Percentiles rank a stretch among this genome's conserved stretches.
Conservation (phyloP, 35 echinoderm and acorn worm species). For the Heliocidaris tuberculata region DNA sequence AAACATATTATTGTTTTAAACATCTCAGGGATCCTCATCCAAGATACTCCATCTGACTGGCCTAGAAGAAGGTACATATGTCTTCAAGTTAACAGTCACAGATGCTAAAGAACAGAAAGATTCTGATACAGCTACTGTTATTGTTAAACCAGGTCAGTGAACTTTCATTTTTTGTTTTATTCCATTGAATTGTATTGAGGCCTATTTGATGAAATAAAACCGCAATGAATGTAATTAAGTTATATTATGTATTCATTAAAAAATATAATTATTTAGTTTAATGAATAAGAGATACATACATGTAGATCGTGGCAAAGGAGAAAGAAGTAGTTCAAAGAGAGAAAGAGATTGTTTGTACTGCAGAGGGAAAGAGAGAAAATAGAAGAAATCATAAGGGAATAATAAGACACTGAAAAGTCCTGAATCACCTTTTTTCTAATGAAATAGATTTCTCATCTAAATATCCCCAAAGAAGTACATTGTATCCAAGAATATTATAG, state of each 20-base stretch:
- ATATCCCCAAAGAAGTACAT: no score
- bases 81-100: conserved; percentile 76
- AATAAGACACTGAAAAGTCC: no score
- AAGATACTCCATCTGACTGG: conserved; percentile 60
- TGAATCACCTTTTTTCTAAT: no score
- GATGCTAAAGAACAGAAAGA: conserved; percentile 60
- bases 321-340: no score
- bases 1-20: background rate
- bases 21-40: conserved; percentile 63
- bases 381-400: no score
- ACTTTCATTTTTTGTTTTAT: background rate
- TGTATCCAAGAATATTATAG: no score
- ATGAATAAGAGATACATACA: background rate
- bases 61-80: conserved; percentile 84
- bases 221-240: no score
- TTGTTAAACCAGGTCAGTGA: conserved; percentile 81
- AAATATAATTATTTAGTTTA: background rate
- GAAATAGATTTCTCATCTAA: no score
- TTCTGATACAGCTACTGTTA: conserved; percentile 68
- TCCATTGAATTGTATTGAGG: background rate
- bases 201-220: background rate
- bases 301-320: no score
- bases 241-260: background rate
- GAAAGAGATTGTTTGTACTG: no score
- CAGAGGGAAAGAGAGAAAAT: background rate